Conservation (phyloP, 2,113 vertebrate genomes). For the Python bivittatus region DNA sequence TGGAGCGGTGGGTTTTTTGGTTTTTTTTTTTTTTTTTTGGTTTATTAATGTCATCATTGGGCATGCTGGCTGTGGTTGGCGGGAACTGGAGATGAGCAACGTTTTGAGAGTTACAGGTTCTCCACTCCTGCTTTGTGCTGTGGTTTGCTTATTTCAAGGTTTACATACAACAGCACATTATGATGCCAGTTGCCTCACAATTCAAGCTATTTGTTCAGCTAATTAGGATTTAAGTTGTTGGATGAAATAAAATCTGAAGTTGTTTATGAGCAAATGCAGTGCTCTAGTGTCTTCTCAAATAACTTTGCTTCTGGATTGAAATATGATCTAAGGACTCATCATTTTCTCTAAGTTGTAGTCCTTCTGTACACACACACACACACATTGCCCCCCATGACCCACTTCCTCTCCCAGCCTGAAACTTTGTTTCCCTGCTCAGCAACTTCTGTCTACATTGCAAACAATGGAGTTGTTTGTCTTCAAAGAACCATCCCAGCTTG, state of each 20-base stretch:
- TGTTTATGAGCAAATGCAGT: conserved; percentile 56
- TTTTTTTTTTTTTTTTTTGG: background rate
- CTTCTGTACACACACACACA: background rate
- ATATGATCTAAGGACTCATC: background rate
- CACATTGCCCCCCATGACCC: background rate
- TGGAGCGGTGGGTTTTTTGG: background rate
- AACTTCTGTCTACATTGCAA: background rate
- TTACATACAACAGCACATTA: conserved; percentile 57
- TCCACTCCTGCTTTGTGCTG: too few species aligned
- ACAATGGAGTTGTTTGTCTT: conserved; percentile 17
- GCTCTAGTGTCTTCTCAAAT: conserved; percentile 47
- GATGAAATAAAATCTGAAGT: conserved; percentile 67
- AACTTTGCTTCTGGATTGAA: conserved; percentile 28
- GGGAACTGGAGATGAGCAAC: too few species aligned
- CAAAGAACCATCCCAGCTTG: background rate
- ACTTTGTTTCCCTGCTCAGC: background rate
- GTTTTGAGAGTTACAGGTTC: too few species aligned
- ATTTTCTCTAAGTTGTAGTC: background rate
- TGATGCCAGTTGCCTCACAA: conserved; percentile 60
- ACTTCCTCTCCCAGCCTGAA: background rate
- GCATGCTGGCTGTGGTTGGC: background rate
- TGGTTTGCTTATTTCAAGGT: background rate
- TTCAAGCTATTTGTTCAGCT: conserved; percentile 68
- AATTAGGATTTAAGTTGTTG: conserved; percentile 68
- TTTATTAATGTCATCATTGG: too few species aligned